Base-by-base conservation (phyloP, 2,113 vertebrate species). In the Tringa solitaria region DNA sequence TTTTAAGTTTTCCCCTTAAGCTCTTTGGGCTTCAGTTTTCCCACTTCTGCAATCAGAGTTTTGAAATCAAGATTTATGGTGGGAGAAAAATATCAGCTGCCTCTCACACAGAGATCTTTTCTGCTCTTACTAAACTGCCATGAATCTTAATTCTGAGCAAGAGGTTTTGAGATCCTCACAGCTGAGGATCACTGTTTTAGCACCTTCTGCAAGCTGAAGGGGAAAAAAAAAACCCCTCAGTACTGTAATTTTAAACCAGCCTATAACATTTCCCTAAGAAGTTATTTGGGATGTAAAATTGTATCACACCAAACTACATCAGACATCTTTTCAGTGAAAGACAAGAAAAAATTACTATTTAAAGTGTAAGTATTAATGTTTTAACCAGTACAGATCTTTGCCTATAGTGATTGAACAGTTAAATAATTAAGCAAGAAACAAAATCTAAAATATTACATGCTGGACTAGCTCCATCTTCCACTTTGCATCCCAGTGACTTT, bases 1-100 rank as follows among this genome's bases (percentile, higher is more conserved):
- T 96, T 97, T 97, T 95, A 96, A 96, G 91, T 95, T 96, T 96
- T 96, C 63, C 92, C 96, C 91, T 97, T 96, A 96, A 96, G 95
- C 90, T 93, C 84, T 94, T 87, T 91, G 92, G 92, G 94, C 96
- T 96, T 96, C 94, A 95, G 89, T 96, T 96, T 96, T 96, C 92
- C 84, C 91, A 96, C 93, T 97, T 96, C 92, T 90, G 95, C 95
- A 96, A 95, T 90, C 77, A 94, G 89, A 95, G 95, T 95, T 97
- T 96, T 92, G 94, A 96, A 95, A 96, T 97, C 96, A 96, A 96
- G 90, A 90, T 95, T 96, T 96, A 45, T 87, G n/a, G 92, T 96
- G 88, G 95, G 80, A 97, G 94, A 95, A 96, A 97, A 96, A 96
- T 96, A 95, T 96, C 96, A 96, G 92, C 94, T 97, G 92, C 89